phyloP scores from a whole-genome alignment of 2,797 vertebrate species.

The Rhinichthys osculus region DNA sequence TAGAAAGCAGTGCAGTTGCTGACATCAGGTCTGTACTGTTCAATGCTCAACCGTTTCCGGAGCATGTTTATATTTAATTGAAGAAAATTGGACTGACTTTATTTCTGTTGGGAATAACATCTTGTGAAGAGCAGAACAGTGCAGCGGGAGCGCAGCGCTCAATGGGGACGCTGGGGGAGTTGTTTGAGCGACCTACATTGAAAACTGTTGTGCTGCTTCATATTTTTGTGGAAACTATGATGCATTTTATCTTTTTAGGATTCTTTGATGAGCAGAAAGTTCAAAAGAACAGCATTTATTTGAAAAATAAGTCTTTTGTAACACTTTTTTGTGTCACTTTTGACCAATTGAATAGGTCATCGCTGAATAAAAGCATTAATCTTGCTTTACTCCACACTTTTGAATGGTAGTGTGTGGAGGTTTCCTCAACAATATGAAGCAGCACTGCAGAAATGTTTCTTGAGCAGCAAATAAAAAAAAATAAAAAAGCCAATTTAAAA shows the following conservation, averaged over 20 bases:
- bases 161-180: not conserved
- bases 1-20: not conserved
- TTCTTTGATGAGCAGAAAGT: not conserved
- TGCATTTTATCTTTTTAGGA: not conserved
- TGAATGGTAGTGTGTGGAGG: not conserved
- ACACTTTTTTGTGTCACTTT: not conserved
- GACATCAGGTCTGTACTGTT: not conserved
- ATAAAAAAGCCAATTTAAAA: too few species aligned
- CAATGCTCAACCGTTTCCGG: not conserved
- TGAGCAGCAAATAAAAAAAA: not conserved
- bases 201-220: not conserved
- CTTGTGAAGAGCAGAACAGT: not conserved
- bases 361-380: not conserved
- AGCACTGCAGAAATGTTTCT: not conserved
- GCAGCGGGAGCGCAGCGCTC: not conserved
- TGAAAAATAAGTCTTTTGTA: not conserved
- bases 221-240: not conserved
- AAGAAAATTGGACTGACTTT: not conserved
- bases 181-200: constrained; percentile 15
- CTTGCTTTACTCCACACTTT: not conserved
- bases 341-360: not conserved
- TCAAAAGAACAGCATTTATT: not conserved
- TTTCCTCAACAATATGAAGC: not conserved
- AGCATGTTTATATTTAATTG: not conserved
- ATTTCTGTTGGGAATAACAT: not conserved